Evolutionary conservation across 2,888 invertebrate genomes (phyloP).

Genomic region (Yponomeuta plumbellus): DNA sequence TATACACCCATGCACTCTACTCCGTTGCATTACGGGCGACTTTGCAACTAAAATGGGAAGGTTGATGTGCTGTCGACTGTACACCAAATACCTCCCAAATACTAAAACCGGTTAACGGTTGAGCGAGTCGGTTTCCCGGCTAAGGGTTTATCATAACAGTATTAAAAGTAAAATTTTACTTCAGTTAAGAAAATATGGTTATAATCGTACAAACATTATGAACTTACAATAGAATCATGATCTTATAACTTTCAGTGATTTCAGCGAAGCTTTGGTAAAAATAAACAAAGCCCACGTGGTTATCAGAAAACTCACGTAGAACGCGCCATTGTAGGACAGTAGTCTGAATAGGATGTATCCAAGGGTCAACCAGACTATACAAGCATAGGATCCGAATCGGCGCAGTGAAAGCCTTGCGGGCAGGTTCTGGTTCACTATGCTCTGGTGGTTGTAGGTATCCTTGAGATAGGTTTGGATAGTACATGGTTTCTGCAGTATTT

Average conservation of each 20-base stretch:
- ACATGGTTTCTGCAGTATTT: constrained; percentile 79
- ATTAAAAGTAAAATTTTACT: not conserved
- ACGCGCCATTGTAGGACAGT: constrained; percentile 70
- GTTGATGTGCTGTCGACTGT: no score
- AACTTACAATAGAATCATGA: constrained; percentile 2
- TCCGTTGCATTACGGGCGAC: no score
- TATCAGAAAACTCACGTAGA: constrained; percentile 63
- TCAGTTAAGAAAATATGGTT: not conserved
- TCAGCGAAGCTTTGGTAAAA: constrained; percentile 62
- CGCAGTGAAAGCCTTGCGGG: constrained; percentile 83
- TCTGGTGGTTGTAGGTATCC: constrained; percentile 72
- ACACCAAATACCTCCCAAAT: no score
- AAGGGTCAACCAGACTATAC: constrained; percentile 70
- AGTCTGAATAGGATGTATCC: constrained; percentile 71
- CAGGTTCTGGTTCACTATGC: constrained; percentile 72
- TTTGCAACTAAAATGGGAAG: no score
- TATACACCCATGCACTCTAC: no score
- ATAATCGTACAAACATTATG: not conserved
- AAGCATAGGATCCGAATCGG: constrained; percentile 79
- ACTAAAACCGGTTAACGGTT: no score
- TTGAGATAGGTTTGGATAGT: constrained; percentile 79
- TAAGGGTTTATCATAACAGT: not conserved
- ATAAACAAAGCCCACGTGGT: constrained; percentile 67
- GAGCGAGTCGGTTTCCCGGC: no score
- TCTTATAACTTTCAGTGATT: constrained; percentile 33